Base-by-base conservation (phyloP, 2,888 invertebrate species). In the Smittia sp. region DNA sequence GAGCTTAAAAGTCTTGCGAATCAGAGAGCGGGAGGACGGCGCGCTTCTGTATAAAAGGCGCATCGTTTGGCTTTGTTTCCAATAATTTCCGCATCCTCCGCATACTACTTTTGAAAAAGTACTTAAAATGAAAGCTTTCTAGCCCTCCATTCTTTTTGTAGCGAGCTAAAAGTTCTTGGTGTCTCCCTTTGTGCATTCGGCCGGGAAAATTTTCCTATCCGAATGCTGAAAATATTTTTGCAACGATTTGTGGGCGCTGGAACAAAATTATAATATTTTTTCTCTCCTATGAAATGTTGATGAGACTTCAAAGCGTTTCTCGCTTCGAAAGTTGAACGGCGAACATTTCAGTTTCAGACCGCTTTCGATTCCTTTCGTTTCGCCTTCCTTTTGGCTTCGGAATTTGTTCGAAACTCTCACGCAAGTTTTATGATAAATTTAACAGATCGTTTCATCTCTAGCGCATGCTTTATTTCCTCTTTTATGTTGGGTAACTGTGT, bases 401-500 rank as follows among this genome's bases (percentile, higher is more conserved):
- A 9, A 54, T 6, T 54, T 13, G 11, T 6, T 6, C 54, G 18
- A 6, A 54, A 6, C 6, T 54, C 9, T n/a, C 6, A 54, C 11
- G 18, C 18, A n/a, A 7, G 6, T 54, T 15, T 18, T 18, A 54
- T 15, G 6, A 54, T 9, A 13, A 32, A 15, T n/a, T 52, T 52
- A 18, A 52, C n/a, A n/a, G 15, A 52, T 7, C 20, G 18, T 69
- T 69, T 69, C n/a, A 32, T 72, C 62, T 72, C n/a, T 72, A 72
- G 72, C 72, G 72, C 72, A 72, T 72, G 72, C 72, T 72, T 72
- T 72, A 58, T 41, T 54, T 39, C 32, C 38, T 58, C 38, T 62
- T 38, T 72, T 72, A 24, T 72, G 62, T 62, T 72, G 72, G 58
- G 62, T 24, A 38, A 72, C 39, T 69, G 68, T 69, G 69, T 69